Evolutionary conservation across 2,797 vertebrate genomes (phyloP).

Genomic region (Macroramphosus scolopax): DNA sequence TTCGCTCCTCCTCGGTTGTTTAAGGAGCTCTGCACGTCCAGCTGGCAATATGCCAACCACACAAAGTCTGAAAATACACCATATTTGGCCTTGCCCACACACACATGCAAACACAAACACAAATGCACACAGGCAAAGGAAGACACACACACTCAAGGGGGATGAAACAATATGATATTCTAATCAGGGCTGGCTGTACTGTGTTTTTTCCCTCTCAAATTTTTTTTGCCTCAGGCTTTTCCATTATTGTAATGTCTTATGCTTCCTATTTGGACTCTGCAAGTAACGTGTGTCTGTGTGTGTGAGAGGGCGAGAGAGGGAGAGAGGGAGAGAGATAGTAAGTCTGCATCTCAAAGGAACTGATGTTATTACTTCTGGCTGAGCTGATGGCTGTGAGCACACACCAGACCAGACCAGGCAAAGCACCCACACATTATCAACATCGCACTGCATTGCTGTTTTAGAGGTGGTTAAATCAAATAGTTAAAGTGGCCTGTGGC

Average conservation of each 20-base stretch:
- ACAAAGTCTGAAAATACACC: slow-evolving; percentile 46
- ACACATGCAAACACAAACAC: slow-evolving; percentile 1
- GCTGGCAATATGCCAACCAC: slow-evolving; percentile 54
- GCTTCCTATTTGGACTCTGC: slow-evolving; percentile 43
- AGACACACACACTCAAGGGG: slow-evolving; percentile 19
- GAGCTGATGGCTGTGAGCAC: slow-evolving; percentile 20
- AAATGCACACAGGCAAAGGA: background rate
- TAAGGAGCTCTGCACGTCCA: slow-evolving; percentile 38
- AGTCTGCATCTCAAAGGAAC: slow-evolving; percentile 42
- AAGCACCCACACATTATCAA: too few species aligned
- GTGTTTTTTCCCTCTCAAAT: slow-evolving; percentile 31
- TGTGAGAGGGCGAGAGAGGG: slow-evolving; percentile 13
- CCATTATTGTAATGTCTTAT: slow-evolving; percentile 55
- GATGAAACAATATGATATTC: slow-evolving; percentile 55
- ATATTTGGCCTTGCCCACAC: slow-evolving; percentile 23
- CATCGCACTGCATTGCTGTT: slow-evolving; percentile 10
- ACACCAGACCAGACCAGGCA: too few species aligned
- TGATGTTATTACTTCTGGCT: slow-evolving; percentile 46
- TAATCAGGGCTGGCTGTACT: too few species aligned
- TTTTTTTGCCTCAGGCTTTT: slow-evolving; percentile 55
- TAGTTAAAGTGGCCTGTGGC: background rate
- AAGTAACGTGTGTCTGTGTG: slow-evolving; percentile 18
- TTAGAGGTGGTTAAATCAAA: slow-evolving; percentile 8
- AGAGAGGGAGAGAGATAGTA: slow-evolving; percentile 11
- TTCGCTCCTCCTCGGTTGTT: slow-evolving; percentile 41